Evolutionary conservation across 2,113 vertebrate species (phyloP), one percentile per base, ranked within the genome.

Genomic region (Dipodomys merriami): DNA sequence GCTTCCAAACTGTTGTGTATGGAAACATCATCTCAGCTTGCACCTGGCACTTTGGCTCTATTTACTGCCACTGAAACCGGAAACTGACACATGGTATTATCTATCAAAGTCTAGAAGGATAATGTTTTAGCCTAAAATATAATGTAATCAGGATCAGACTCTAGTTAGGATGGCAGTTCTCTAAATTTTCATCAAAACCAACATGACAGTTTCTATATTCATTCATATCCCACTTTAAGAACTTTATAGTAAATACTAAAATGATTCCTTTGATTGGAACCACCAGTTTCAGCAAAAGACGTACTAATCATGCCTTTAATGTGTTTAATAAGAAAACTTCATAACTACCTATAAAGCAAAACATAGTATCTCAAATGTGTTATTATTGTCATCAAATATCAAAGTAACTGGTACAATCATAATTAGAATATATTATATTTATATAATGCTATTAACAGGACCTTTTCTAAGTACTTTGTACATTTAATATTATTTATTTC

Each of bases 1-100:
- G 91, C 94, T 83, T 82, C 57, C 30, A 22, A 64, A 74, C 20
- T 44, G 68, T 30, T 46, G 39, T 86, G 29, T 68, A 29, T 6
- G 33, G 91, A 90, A 95, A 64, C 19, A 39, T 92, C 86, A 39
- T 92, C 86, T 93, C 91, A 74, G 86, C 73, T 74, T 72, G 71
- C 86, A 93, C 83, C 94, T 88, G 65, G 94, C 78, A 71, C 33
- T 4, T 4, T 65, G 74, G 60, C 69, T 90, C 11, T 86, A 49
- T 29, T 95, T 91, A 73, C 88, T 85, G 72, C 91, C 53, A 67
- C n/a, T 39, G 57, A 86, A 81, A 76, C 72, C 83, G 27, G 35
- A 89, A 92, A 72, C 30, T 57, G 46, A 27, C 53, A 87, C 74
- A 27, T 79, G 84, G 39, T 39, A 53, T 82, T 53, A 87, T 44